Evolutionary conservation across 2,888 invertebrate genomes (phyloP).

Genomic region (Thereva nobilitata): DNA sequence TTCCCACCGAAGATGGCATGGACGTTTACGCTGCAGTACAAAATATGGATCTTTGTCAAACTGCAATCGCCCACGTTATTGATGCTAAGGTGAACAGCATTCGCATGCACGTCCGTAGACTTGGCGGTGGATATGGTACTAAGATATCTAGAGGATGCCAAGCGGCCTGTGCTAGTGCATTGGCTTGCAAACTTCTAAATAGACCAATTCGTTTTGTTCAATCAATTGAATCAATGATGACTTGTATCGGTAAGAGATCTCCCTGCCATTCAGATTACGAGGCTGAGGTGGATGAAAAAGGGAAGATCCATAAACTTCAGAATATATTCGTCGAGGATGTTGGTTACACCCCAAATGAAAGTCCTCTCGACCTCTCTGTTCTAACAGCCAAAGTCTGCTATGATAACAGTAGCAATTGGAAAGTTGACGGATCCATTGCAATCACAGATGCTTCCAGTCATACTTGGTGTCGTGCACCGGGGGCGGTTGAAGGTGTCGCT

Average conservation of each 20-base stretch:
- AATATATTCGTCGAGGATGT: conserved; percentile 62
- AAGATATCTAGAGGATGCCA: conserved; percentile 66
- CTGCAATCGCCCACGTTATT: conserved; percentile 61
- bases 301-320: conserved; percentile 70
- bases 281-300: conserved; percentile 65
- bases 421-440: conserved; percentile 67
- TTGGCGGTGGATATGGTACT: conserved; percentile 71
- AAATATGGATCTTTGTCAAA: conserved; percentile 65
- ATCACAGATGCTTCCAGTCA: conserved; percentile 55
- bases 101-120: conserved; percentile 60
- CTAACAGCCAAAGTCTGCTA: conserved; percentile 62
- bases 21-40: conserved; percentile 68
- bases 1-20: conserved; percentile 72
- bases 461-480: conserved; percentile 49
- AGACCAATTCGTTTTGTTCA: conserved; percentile 73
- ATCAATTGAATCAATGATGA: conserved; percentile 74
- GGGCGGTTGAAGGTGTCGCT: conserved; percentile 64
- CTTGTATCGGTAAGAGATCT: conserved; percentile 68
- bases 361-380: conserved; percentile 49
- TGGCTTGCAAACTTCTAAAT: conserved; percentile 64
- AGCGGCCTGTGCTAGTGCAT: conserved; percentile 66
- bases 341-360: conserved; percentile 60
- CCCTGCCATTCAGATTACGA: conserved; percentile 68
- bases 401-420: conserved; percentile 63
- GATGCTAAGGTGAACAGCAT: conserved; percentile 58